Base-by-base conservation (phyloP, 2,797 vertebrate species). In the Acanthurus leucopareius region DNA sequence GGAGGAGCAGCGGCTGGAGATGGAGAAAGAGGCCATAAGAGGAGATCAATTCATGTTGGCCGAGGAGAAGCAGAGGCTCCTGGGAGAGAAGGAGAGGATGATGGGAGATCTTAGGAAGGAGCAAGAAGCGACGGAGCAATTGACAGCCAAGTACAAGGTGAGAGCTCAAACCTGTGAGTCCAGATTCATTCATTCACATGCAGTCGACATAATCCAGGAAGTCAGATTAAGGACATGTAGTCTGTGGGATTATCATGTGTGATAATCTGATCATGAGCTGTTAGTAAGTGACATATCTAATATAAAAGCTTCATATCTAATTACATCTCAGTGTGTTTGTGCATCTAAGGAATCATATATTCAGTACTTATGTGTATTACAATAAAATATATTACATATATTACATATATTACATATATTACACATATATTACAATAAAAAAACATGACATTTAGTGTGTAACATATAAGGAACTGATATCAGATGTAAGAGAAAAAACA, bases 31-130 rank as follows among this genome's bases (percentile, higher is more conserved):
- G 0, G 98, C 97, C 75, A 99, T 99, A 91, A 96, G 94, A 90
- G 98, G 96, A 0, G 97, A 99, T 91, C 96, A 95, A 53, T 97
- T 95, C 86, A 92, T 99, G 83, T 86, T 99, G 94, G 96, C 96
- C 0, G 97, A 98, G 78, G 97, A 99, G 92, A 99, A 99, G 91
- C 96, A 97, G 89, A 97, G 94, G 92, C 96, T 99, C 40, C 95
- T 99, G 80, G 97, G 96, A 77, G 98, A 99, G 94, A 98, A 99
- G 79, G 97, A 99, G 94, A 98, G 95, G 94, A 98, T 98, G 98
- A 97, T 99, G 84, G 97, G 97, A 67, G 96, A 97, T 73, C 95
- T 99, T 87, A 93, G 94, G 86, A 97, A 96, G 84, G 97, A 99
- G 90, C 97, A 97, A 85, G 97, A 98, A 86, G 97, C 97, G 85